Evolutionary conservation across 2,113 vertebrate species (phyloP), one percentile per base, ranked within the genome.

Genomic region (Oxygymnocypris stewartii): DNA sequence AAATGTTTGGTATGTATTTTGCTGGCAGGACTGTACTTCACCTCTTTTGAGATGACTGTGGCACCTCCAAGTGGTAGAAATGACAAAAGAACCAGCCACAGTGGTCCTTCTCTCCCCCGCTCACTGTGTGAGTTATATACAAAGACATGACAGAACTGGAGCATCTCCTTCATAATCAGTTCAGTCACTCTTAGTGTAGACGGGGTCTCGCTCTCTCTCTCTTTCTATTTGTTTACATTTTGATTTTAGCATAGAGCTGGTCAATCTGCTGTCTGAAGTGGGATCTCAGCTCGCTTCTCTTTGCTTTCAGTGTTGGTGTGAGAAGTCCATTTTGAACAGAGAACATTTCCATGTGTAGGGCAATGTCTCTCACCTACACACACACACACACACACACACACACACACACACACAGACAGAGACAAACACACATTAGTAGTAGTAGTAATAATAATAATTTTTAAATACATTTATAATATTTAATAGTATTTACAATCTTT

Each of bases 271-370:
- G 90, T 91, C 94, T 93, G 93, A 99, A 99, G 88, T 85, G 89
- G 80, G 88, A 96, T 57, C 94, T 94, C 9, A 99, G 94, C 67
- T 98, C 96, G 0, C 93, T 90, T 92, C 98, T 95, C 92, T 98
- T 99, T 0, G 97, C 94, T 93, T 99, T 99, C 93, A 99, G 91
- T 0, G 97, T 99, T 40, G 98, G 98, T 1, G 98, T 99, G 86
- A 99, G 93, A 63, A 99, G 94, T 87, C 98, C 97, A 0, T 97
- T 99, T 90, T 98, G 94, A 37, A 98, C 13, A 6, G 97, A 95
- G 92, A 99, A 98, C 95, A 97, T 93, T 93, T 99, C 97, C 0
- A 90, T 5, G 71, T 96, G 94, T 13, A 99, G 79, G 4, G 51
- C 11, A 25, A 99, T 97, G 77, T 96, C 97, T 92, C 96, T 96